phyloP scores from a whole-genome alignment of 2,113 vertebrate species.

The Rhodinocichla rosea region DNA sequence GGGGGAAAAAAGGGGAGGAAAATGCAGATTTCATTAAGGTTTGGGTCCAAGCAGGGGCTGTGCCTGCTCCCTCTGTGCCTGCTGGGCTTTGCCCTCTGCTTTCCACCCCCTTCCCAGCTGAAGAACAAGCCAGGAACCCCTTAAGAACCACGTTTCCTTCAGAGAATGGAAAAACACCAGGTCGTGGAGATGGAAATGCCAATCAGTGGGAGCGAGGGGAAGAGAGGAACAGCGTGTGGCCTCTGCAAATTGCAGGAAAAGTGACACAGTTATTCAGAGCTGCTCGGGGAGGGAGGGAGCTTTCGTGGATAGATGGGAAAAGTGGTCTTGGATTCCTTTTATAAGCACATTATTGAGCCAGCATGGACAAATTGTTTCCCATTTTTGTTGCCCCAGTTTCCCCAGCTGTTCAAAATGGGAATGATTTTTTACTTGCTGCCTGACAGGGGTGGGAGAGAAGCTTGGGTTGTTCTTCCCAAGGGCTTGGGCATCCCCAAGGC shows the following conservation, averaged over 20 bases:
- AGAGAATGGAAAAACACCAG: not conserved
- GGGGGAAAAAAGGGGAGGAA: not conserved
- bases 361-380: not conserved
- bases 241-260: not conserved
- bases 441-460: not conserved
- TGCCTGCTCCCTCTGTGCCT: accelerated
- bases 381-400: not conserved
- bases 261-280: not conserved
- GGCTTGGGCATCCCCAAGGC: accelerated
- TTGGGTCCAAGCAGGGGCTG: not conserved
- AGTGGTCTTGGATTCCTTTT: not conserved
- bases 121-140: not conserved
- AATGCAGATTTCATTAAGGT: not conserved
- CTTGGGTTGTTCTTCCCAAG: not conserved
- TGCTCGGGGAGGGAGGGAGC: not conserved
- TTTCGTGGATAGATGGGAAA: not conserved
- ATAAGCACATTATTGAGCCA: not conserved
- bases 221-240: constrained; percentile 10
- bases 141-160: accelerated
- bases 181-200: not conserved
- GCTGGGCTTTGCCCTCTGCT: not conserved
- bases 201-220: not conserved
- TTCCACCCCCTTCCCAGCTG: accelerated
- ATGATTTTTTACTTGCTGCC: not conserved
- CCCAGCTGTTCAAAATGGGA: not conserved